Evolutionary conservation across 2,113 vertebrate species (phyloP).

Genomic region (Pelusios castaneus): DNA sequence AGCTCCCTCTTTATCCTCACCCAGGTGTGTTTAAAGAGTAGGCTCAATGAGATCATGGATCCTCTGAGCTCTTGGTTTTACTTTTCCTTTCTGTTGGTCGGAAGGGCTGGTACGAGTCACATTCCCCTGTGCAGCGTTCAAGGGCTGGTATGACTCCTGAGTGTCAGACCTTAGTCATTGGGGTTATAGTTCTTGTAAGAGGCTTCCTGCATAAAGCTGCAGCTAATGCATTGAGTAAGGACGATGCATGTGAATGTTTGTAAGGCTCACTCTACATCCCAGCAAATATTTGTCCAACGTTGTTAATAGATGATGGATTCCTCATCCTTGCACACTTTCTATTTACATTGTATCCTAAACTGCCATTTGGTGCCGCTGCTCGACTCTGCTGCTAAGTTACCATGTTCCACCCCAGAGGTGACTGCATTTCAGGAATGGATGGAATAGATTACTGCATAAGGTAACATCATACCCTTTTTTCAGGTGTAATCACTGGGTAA

Average conservation of each 20-base stretch:
- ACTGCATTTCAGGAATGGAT: not conserved
- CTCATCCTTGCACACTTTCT: not conserved
- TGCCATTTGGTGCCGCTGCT: not conserved
- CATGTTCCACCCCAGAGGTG: not conserved
- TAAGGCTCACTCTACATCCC: not conserved
- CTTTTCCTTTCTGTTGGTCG: not conserved
- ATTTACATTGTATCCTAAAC: not conserved
- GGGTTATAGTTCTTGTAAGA: not conserved
- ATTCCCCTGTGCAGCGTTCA: not conserved
- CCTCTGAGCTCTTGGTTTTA: not conserved
- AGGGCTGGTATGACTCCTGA: not conserved
- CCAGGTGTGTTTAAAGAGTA: not conserved
- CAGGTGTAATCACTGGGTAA: not conserved
- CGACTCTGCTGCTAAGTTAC: not conserved
- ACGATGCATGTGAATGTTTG: not conserved
- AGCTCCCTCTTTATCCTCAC: not conserved
- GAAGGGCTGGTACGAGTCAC: not conserved
- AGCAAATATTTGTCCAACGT: not conserved
- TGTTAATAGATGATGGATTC: not conserved
- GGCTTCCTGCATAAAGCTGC: not conserved
- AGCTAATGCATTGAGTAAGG: not conserved
- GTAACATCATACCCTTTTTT: not conserved
- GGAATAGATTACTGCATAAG: not conserved
- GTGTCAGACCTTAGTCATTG: not conserved
- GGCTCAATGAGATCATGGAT: not conserved